Conservation (phyloP, 2,113 vertebrate genomes). For the Tachuris rubrigastra region DNA sequence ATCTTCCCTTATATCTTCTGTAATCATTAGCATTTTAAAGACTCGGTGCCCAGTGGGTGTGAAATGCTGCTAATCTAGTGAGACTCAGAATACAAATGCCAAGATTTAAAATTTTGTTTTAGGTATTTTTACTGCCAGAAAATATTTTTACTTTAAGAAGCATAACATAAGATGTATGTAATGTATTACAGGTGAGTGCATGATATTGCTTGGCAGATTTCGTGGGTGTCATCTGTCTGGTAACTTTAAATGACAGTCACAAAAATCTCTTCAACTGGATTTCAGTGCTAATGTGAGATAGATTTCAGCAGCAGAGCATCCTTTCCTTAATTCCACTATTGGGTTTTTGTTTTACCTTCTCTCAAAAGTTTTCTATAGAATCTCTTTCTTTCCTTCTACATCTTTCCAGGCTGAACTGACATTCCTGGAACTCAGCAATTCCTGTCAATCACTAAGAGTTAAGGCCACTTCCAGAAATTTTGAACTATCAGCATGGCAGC, state of each 20-base stretch:
- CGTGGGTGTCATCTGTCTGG: not conserved
- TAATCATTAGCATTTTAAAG: not conserved
- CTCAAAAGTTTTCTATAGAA: not conserved
- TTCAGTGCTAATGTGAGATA: not conserved
- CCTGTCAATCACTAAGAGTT: conserved; percentile 27
- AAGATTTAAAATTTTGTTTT: not conserved
- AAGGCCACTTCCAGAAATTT: conserved; percentile 39
- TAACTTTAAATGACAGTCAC: not conserved
- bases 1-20: not conserved
- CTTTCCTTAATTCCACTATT: not conserved
- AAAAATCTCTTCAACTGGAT: not conserved
- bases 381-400: not conserved
- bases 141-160: not conserved
- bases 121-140: not conserved
- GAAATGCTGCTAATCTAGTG: not conserved
- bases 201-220: not conserved
- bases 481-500: conserved; percentile 29
- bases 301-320: not conserved
- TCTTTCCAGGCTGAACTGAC: not conserved
- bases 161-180: not conserved
- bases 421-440: conserved; percentile 16
- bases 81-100: not conserved
- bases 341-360: not conserved
- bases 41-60: not conserved
- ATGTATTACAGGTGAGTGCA: not conserved